These are phyloP conservation scores for Brassicogethes aeneus DNA, from an alignment of 2,888 invertebrate genomes.

Conservation along the genomic window DNA sequence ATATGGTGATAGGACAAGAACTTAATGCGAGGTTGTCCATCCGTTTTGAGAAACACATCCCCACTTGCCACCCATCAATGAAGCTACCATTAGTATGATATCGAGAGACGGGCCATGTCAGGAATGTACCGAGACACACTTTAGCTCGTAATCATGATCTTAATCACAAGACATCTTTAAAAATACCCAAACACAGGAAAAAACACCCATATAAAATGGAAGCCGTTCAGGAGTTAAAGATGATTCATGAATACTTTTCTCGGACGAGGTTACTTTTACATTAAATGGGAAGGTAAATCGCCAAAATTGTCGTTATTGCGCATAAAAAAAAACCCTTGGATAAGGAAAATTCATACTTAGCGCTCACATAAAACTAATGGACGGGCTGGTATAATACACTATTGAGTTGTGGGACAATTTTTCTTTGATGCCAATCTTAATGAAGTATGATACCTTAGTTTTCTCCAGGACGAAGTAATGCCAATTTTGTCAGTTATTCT, in stretches of 20 bases:
- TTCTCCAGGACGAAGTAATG: not conserved
- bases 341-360: too few relatives aligned
- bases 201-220: not conserved
- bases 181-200: not conserved
- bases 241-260: not conserved
- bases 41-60: not conserved
- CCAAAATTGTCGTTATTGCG: constrained; percentile 2
- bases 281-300: constrained; percentile 3
- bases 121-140: too few relatives aligned
- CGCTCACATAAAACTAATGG: too few relatives aligned
- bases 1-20: too few relatives aligned
- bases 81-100: not conserved
- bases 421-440: too few relatives aligned
- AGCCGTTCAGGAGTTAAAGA: constrained; percentile 1
- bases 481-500: constrained; percentile 2
- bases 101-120: too few relatives aligned
- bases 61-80: not conserved
- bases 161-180: too few relatives aligned
- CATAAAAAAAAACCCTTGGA: not conserved
- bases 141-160: constrained; percentile 1
- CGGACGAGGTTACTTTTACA: constrained; percentile 1
- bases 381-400: too few relatives aligned
- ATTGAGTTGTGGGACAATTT: too few relatives aligned
- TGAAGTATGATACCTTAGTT: too few relatives aligned
- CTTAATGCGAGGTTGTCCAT: too few relatives aligned